Percentiles rank a stretch among this genome's conserved stretches.
Conservation (phyloP, 2,888 invertebrate species). For the Conops quadrifasciatus region DNA sequence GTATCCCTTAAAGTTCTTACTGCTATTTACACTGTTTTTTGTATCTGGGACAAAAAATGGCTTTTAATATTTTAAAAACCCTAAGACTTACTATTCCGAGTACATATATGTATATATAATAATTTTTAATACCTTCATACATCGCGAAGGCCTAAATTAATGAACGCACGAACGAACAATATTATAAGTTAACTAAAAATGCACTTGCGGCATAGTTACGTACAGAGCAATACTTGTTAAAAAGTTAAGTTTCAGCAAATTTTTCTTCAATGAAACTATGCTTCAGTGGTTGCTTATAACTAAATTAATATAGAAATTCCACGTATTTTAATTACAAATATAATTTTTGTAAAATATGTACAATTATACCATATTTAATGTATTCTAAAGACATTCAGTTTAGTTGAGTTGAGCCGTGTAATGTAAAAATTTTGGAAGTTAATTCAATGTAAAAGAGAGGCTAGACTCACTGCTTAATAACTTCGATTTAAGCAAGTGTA, state of each 20-base stretch:
- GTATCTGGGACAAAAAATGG: conserved; percentile 4
- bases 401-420: too few species aligned
- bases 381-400: too few species aligned
- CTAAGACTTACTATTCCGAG: conserved; percentile 2
- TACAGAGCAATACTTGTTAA: too few species aligned
- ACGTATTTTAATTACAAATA: conserved; percentile 10
- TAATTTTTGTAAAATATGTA: conserved; percentile 25
- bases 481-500: too few species aligned
- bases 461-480: too few species aligned
- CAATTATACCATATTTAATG: background rate
- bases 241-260: too few species aligned
- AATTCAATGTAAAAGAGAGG: too few species aligned
- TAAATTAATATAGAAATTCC: background rate
- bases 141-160: conserved; percentile 11
- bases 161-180: background rate
- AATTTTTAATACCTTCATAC: too few species aligned
- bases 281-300: conserved; percentile 4
- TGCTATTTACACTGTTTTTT: conserved; percentile 51
- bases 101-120: background rate
- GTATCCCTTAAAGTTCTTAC: conserved; percentile 15
- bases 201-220: too few species aligned
- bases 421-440: too few species aligned
- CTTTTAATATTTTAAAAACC: conserved; percentile 14
- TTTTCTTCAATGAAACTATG: background rate
- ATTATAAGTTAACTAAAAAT: too few species aligned